phyloP scores from a whole-genome alignment of 2,797 vertebrate species.

The Hirundo rustica region DNA sequence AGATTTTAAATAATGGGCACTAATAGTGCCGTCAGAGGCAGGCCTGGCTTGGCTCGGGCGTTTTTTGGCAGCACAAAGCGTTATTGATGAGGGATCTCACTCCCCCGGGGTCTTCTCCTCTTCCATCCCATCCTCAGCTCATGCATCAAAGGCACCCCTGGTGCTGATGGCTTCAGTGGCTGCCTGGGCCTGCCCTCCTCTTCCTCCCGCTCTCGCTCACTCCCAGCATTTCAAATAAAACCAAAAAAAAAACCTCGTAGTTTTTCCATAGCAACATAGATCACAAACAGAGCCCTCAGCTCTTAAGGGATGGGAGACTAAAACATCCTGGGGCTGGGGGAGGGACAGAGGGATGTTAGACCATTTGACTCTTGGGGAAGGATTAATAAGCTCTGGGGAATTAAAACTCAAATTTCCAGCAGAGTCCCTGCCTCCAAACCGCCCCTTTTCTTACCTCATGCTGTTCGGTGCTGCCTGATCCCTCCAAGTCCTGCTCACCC shows the following conservation, averaged over 20 bases:
- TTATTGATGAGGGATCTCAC: background rate
- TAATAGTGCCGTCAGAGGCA: conserved; percentile 1
- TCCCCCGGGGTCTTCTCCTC: background rate
- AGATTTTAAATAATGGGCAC: conserved; percentile 53
- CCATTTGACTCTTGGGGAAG: background rate
- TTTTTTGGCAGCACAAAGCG: background rate
- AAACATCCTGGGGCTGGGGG: background rate
- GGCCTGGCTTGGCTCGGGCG: background rate
- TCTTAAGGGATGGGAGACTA: conserved; percentile 21
- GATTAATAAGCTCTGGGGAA: background rate
- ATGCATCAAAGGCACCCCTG: background rate
- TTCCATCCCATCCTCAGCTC: background rate
- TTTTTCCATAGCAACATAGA: conserved; percentile 73
- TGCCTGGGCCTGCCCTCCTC: background rate
- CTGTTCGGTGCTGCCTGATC: background rate
- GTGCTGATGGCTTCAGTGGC: background rate
- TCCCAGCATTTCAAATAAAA: background rate
- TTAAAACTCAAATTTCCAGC: background rate
- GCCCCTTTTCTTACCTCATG: background rate
- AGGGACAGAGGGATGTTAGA: background rate
- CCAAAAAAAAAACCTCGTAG: background rate
- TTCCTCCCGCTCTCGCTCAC: background rate
- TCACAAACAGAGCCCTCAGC: conserved; percentile 4
- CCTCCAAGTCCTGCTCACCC: background rate
- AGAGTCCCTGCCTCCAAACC: background rate